Conservation (phyloP, 2,888 invertebrate genomes). For the Notocelia uddmanniana region DNA sequence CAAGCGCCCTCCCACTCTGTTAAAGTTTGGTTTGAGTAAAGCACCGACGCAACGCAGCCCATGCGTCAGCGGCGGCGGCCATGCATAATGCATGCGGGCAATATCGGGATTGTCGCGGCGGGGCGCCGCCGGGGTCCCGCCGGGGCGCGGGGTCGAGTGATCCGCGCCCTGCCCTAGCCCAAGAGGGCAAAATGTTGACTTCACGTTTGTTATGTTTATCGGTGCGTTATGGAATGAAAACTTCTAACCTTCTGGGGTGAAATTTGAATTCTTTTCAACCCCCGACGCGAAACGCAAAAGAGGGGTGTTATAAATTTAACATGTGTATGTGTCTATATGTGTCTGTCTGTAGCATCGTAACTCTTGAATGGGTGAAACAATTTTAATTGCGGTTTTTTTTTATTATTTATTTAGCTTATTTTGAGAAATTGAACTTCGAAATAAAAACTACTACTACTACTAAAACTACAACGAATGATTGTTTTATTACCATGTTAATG, state of each 20-base stretch:
- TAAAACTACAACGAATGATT: too few species aligned
- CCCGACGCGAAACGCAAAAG: too few species aligned
- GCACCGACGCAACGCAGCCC: conserved; percentile 22
- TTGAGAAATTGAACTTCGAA: too few species aligned
- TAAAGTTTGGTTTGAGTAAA: neutral
- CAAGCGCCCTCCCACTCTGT: neutral
- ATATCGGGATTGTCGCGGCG: conserved; percentile 25
- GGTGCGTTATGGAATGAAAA: neutral
- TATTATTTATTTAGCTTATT: too few species aligned
- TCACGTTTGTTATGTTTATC: neutral
- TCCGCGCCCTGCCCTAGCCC: neutral
- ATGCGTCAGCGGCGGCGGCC: conserved; percentile 41
- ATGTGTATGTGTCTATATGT: too few species aligned
- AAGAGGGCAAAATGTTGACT: conserved; percentile 6
- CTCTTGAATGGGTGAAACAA: too few species aligned
- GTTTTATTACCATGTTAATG: too few species aligned
- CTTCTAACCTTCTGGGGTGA: neutral
- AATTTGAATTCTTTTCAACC: neutral
- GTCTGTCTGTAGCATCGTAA: too few species aligned
- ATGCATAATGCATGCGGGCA: conserved; percentile 73
- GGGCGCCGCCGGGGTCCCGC: conserved; percentile 17
- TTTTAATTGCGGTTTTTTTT: too few species aligned
- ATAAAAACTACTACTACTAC: too few species aligned
- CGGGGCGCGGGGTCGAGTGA: neutral
- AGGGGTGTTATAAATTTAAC: too few species aligned